A percentile compares a stretch with the other conserved stretches of the same genome.
Evolutionary conservation across 2,113 vertebrate genomes (phyloP).

Genomic region (Cryptotis parvus): DNA sequence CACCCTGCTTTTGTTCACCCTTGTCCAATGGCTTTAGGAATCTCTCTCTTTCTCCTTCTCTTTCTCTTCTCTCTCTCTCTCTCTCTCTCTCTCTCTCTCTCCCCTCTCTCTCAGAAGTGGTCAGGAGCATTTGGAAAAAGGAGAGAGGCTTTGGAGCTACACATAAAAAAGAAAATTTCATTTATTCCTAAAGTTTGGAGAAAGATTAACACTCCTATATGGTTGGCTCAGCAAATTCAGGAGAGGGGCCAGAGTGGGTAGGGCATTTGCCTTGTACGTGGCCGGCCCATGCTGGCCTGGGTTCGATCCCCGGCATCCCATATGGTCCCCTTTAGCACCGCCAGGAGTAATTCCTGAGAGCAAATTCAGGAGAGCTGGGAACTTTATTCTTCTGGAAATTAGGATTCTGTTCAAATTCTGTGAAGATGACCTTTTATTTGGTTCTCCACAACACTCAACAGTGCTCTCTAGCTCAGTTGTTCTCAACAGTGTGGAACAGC

Average conservation of each 20-base stretch:
- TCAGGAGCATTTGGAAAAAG: not conserved
- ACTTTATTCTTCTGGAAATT: not conserved
- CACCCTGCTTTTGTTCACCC: no score
- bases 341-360: no score
- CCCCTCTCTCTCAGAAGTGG: not conserved
- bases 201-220: not conserved
- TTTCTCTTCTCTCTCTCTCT: no score
- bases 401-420: not conserved
- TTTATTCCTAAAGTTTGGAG: not conserved
- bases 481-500: not conserved
- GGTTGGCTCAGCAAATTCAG: not conserved
- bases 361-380: not conserved
- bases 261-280: no score
- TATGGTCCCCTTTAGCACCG: no score
- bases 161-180: not conserved
- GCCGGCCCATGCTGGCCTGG: no score
- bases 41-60: no score
- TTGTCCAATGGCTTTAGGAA: no score
- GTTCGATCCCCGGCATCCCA: no score
- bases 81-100: not conserved
- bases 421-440: not conserved
- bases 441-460: not conserved
- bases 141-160: fast-evolving
- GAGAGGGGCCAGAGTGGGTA: no score
- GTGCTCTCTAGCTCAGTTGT: no score